phyloP scores from a whole-genome alignment of 2,113 vertebrate genomes.

The Prionailurus bengalensis region DNA sequence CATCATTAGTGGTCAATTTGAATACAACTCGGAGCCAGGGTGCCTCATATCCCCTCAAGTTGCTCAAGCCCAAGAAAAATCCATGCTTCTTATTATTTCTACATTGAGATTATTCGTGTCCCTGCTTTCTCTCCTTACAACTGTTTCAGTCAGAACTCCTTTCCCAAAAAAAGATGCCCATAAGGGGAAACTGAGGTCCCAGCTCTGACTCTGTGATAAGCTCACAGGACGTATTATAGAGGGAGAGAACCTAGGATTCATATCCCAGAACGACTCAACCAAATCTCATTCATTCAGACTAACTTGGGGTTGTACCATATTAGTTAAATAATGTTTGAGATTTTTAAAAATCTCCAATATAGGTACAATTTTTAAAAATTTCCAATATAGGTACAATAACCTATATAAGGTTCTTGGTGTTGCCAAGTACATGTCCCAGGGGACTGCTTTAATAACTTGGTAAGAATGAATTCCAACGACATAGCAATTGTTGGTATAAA shows the following conservation, averaged over 20 bases:
- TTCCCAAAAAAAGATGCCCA: neutral
- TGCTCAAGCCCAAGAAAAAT: neutral
- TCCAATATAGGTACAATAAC: neutral
- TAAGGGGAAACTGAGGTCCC: neutral
- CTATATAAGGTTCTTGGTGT: neutral
- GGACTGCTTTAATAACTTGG: neutral
- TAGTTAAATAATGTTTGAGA: neutral
- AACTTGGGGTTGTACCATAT: neutral
- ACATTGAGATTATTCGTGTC: neutral
- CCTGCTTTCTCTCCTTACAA: neutral
- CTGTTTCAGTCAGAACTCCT: neutral
- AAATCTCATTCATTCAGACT: neutral
- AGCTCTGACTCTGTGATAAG: neutral
- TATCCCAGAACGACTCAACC: neutral
- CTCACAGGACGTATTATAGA: neutral
- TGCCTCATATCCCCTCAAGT: neutral
- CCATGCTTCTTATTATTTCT: neutral
- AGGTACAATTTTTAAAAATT: neutral
- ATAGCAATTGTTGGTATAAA: neutral
- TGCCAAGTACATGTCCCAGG: neutral
- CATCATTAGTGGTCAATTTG: neutral
- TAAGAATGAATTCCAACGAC: neutral
- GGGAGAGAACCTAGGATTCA: neutral
- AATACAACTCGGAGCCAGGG: neutral
- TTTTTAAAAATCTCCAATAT: neutral